A percentile compares a stretch with the other conserved stretches of the same genome.
phyloP scores from a whole-genome alignment of 2,888 invertebrate genomes.

The Melieria picta region DNA sequence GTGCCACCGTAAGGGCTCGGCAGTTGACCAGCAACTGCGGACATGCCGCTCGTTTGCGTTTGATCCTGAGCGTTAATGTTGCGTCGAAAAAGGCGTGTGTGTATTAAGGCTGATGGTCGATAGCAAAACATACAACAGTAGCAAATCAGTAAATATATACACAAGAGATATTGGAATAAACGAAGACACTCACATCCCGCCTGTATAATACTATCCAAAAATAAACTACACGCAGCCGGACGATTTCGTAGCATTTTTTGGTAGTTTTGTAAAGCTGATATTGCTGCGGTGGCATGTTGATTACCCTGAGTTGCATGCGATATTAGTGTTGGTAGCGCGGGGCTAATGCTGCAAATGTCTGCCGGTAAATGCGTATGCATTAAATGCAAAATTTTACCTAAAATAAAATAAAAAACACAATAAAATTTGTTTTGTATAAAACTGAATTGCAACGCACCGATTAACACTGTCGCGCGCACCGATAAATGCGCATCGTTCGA shows the following conservation, averaged over 20 bases:
- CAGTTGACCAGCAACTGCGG: constrained; percentile 33
- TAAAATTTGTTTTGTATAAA: neutral
- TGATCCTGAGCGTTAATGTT: constrained; percentile 62
- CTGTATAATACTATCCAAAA: constrained; percentile 82
- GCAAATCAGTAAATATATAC: neutral
- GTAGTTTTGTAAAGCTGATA: constrained; percentile 81
- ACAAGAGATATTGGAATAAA: too few relatives aligned
- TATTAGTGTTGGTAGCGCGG: constrained; percentile 84
- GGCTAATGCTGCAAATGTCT: constrained; percentile 84
- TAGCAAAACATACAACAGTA: constrained; percentile 11
- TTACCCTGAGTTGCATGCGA: constrained; percentile 81
- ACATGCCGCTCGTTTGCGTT: constrained; percentile 11
- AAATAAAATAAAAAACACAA: constrained; percentile 24
- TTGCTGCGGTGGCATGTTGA: constrained; percentile 84
- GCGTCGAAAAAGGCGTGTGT: constrained; percentile 64
- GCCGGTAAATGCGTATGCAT: constrained; percentile 87
- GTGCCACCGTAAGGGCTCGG: constrained; percentile 29
- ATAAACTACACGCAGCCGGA: constrained; percentile 83
- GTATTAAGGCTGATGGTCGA: constrained; percentile 58
- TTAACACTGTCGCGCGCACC: constrained; percentile 88
- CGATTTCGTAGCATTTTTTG: constrained; percentile 83
- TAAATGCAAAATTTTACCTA: constrained; percentile 86
- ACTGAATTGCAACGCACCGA: constrained; percentile 68
- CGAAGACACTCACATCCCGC: constrained; percentile 61
- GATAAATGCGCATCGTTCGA: constrained; percentile 90